A percentile compares a stretch with the other conserved stretches of the same genome.
These are phyloP conservation scores for Tupaia chinensis DNA, from an alignment of 2,113 vertebrate species.

Conservation along the genomic window DNA sequence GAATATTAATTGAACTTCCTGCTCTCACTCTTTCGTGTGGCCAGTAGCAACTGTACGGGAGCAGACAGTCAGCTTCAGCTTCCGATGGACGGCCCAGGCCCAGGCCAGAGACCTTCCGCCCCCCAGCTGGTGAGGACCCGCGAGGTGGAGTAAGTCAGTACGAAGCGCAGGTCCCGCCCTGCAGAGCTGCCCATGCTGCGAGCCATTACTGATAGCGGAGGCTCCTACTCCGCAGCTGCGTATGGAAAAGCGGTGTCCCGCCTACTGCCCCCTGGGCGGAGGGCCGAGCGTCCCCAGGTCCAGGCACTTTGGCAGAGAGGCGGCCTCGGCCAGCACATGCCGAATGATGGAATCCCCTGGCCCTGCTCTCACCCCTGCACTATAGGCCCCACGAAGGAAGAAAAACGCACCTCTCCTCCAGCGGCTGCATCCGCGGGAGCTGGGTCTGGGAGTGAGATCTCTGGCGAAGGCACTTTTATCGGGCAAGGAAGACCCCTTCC, in stretches of 20 bases:
- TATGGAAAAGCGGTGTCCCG: not conserved
- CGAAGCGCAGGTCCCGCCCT: not conserved
- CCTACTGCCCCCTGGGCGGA: not conserved
- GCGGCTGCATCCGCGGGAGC: rapidly evolving
- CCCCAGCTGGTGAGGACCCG: too few relatives aligned
- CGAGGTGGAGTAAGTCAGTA: not conserved
- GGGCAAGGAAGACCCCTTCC: not conserved
- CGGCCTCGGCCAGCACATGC: not conserved
- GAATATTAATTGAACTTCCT: not conserved
- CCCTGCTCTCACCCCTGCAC: not conserved
- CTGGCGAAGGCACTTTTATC: not conserved
- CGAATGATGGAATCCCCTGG: not conserved
- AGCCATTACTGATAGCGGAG: too few relatives aligned
- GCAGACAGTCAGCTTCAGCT: too few relatives aligned
- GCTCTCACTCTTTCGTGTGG: not conserved
- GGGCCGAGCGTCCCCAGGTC: not conserved
- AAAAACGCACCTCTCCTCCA: not conserved
- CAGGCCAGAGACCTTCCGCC: not conserved
- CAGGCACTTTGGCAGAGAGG: not conserved
- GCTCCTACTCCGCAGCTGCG: not conserved
- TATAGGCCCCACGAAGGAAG: not conserved
- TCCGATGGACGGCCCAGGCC: not conserved
- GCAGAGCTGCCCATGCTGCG: too few relatives aligned
- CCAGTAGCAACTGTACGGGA: not conserved
- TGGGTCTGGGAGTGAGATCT: not conserved